Percentiles rank a stretch among this genome's conserved stretches.
Evolutionary conservation across 2,888 invertebrate species (phyloP).

Genomic region (Hedychridium roseum): DNA sequence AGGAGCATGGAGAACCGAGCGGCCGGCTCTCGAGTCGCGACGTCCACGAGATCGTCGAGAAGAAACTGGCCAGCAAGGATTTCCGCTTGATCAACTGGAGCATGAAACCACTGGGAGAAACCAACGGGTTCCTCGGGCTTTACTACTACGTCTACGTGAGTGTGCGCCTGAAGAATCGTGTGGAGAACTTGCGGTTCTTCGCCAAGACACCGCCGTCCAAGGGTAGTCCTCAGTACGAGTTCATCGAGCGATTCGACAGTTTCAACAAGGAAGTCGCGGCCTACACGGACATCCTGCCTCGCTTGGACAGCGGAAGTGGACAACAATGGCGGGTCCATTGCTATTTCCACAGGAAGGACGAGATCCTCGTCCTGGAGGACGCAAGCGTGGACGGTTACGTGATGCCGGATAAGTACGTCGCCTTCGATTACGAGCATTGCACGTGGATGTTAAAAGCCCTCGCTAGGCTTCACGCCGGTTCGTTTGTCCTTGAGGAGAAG

Average conservation of each 20-base stretch:
- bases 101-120: constrained; percentile 21
- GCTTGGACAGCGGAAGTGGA: constrained; percentile 18
- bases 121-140: constrained; percentile 38
- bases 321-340: constrained; percentile 36
- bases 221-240: constrained; percentile 26
- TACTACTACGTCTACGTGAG: constrained; percentile 33
- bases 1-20: not conserved
- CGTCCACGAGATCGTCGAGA: constrained; percentile 27
- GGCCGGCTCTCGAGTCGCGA: constrained; percentile 29
- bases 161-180: too few relatives aligned
- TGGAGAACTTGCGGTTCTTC: constrained; percentile 33
- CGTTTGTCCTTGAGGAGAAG: constrained; percentile 44
- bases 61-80: constrained; percentile 27
- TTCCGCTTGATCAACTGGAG: constrained; percentile 32
- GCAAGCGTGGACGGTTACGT: constrained; percentile 33
- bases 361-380: constrained; percentile 47
- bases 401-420: constrained; percentile 34
- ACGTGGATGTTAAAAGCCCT: constrained; percentile 32
- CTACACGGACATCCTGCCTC: constrained; percentile 32
- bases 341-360: constrained; percentile 34
- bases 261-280: constrained; percentile 37
- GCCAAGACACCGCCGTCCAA: constrained; percentile 36
- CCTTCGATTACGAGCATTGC: constrained; percentile 47
- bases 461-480: constrained; percentile 49
- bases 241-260: constrained; percentile 15